A percentile compares a stretch with the other conserved stretches of the same genome.
phyloP scores from a whole-genome alignment of 64 coral and sea anemone genomes.

The Porites lutea region DNA sequence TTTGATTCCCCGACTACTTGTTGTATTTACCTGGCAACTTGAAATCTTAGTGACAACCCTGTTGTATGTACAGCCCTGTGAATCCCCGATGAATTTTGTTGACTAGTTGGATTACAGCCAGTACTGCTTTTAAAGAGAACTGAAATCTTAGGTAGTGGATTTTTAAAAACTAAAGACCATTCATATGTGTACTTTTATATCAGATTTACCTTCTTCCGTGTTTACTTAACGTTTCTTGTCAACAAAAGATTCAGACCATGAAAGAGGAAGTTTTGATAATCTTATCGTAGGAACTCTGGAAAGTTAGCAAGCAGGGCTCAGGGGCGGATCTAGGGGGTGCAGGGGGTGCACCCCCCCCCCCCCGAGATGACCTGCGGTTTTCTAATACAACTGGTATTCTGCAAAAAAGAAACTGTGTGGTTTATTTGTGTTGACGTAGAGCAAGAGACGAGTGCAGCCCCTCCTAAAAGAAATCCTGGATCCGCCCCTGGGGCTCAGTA shows the following conservation, averaged over 20 bases:
- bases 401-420: no score
- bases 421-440: no score
- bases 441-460: no score
- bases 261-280: neutral
- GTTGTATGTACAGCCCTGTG: constrained; percentile 16
- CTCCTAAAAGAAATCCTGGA: no score
- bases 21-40: no score
- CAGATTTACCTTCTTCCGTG: constrained; percentile 30
- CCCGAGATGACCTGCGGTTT: no score
- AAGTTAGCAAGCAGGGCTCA: neutral
- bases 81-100: constrained; percentile 48
- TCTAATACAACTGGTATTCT: no score
- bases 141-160: constrained; percentile 4
- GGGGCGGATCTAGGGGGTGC: no score
- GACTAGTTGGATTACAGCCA: constrained; percentile 49
- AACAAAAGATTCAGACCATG: neutral
- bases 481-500: no score
- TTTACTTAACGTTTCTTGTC: constrained; percentile 30
- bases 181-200: constrained; percentile 54
- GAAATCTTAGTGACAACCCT: no score
- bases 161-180: constrained; percentile 42
- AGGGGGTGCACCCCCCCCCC: no score
- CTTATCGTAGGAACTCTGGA: neutral
- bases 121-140: constrained; percentile 33
- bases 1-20: no score